phyloP scores from a whole-genome alignment of 2,797 vertebrate genomes.

The Gambelia wislizenii region DNA sequence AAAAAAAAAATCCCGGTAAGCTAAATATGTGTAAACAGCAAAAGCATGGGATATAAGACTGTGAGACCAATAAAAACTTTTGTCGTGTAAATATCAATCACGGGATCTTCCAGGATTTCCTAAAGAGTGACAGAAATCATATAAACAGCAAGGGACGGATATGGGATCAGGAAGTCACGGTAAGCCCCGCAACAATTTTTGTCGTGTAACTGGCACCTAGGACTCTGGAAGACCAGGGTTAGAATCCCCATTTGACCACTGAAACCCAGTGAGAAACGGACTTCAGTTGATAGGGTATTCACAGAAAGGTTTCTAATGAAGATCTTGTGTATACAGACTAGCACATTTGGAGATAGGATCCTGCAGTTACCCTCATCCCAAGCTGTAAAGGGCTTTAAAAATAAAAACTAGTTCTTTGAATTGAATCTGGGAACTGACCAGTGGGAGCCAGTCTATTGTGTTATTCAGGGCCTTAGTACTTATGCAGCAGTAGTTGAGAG shows the following conservation, averaged over 20 bases:
- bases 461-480: not conserved
- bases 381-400: not conserved
- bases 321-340: not conserved
- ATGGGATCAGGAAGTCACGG: too few relatives aligned
- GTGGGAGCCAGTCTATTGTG: not conserved
- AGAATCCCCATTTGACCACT: not conserved
- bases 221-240: not conserved
- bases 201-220: too few relatives aligned
- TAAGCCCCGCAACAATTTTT: too few relatives aligned
- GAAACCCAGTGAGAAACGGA: too few relatives aligned
- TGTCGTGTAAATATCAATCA: too few relatives aligned
- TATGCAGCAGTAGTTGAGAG: not conserved
- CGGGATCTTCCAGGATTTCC: too few relatives aligned
- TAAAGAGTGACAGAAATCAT: too few relatives aligned
- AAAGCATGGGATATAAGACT: too few relatives aligned
- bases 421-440: not conserved
- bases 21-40: too few relatives aligned
- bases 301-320: not conserved
- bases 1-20: too few relatives aligned
- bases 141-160: too few relatives aligned
- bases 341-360: not conserved
- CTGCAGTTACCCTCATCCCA: not conserved
- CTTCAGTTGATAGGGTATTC: not conserved
- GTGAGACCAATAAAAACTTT: too few relatives aligned
- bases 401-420: not conserved